Base-by-base conservation (phyloP, 2,113 vertebrate genomes). In the Glareola pratincola region DNA sequence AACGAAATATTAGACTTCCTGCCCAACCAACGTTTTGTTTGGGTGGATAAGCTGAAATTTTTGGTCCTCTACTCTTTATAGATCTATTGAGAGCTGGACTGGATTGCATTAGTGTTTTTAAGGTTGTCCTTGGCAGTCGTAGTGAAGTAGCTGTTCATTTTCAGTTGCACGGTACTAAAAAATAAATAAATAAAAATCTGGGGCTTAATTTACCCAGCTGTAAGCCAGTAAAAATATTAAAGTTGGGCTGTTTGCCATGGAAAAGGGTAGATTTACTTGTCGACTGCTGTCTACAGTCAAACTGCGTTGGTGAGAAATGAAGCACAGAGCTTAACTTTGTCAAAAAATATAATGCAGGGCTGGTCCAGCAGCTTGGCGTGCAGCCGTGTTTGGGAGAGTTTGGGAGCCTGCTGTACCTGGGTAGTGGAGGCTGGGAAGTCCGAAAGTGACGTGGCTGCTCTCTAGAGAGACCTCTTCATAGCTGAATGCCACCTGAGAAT, bases 171-270 rank as follows among this genome's bases (percentile, higher is more conserved):
- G 8, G 92, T 59, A 96, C 83, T 97, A 92, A 96, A 97, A 96
- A 98, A 96, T 91, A 96, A 97, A 97, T 97, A 95, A 96, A 96
- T 91, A 97, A 96, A 95, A 95, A 96, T 72, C 90, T 79, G 29
- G 54, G 67, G 48, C 90, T 96, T 96, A 95, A 96, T 96, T 97
- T 95, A 96, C 89, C 95, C 84, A 94, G 74, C 91, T 92, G 84
- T 94, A 97, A 97, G 94, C 92, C 95, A 97, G 91, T 97, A 97
- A 98, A 98, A 97, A 97, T 97, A 97, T 93, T 88, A 96, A 95
- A 96, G 62, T 92, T 97, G 90, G 96, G 96, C 92, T 94, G 67
- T 85, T 98, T 97, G 93, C 88, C 92, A 92, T 85, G 73, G 88
- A 92, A 97, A 96, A 93, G 82, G 60, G 83, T 95, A 96, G 93